Base-by-base conservation (phyloP, 2,888 invertebrate genomes). In the Lypha dubia region DNA sequence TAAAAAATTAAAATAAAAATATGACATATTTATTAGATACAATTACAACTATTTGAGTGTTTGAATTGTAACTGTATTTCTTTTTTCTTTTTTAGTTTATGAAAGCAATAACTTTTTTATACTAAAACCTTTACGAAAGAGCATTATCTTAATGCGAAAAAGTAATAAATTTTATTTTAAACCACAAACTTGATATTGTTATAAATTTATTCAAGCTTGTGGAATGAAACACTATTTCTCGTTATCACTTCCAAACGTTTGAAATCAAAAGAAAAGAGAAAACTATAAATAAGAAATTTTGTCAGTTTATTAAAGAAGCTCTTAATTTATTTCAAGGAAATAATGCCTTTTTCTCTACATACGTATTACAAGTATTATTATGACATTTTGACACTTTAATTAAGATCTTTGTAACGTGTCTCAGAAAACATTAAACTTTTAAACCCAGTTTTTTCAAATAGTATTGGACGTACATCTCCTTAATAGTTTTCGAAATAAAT, bases 161-260 rank as follows among this genome's bases (percentile, higher is more conserved):
- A 68, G 22, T 24, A 38, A 49, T 38, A 17, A 11, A 17, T 38
- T 38, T 53, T 67, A 35, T 63, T 46, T 6, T 15, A 38, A n/a
- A 17, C 44, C 44, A 44, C 28, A 58, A 5, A 51, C 7, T 35
- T 28, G 11, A 70, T 56, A 56, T 28, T 56, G 70, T 71, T 71
- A 32, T 58, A 58, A 58, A 58, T 60, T 58, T 60, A 22, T 20
- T 35, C 58, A 35, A 71, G 22, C 46, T 71, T 71, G 60, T 60
- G 58, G 58, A n/a, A 22, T 56, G n/a, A 60, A 35, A 20, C 22
- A n/a, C 0, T 32, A 60, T 32, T 46, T 71, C 44, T 56, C 35
- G 58, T 71, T 44, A 8, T 8, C 15, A 5, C 22, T 41, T 62
- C 2, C 7, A 22, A n/a, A 13, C 0, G 24, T 4, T 7, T 20